Percentiles rank a stretch among this genome's conserved stretches.
Evolutionary conservation across 2,113 vertebrate genomes (phyloP).

Genomic region (Mirza zaza): DNA sequence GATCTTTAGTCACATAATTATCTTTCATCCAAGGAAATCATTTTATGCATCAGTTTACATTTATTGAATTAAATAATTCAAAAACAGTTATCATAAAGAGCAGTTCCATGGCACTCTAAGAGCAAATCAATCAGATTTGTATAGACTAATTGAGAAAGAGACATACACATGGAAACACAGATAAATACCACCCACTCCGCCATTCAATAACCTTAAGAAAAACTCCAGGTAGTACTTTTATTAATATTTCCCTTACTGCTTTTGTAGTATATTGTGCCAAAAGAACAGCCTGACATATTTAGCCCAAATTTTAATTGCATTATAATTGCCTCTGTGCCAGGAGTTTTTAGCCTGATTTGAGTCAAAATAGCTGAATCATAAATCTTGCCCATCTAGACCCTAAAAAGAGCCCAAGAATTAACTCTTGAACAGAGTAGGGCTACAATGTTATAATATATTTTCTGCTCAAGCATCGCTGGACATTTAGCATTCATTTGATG

Average conservation of each 20-base stretch:
- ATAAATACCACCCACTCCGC: neutral
- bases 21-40: constrained; percentile 52
- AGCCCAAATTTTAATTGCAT: constrained; percentile 58
- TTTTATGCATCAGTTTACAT: constrained; percentile 52
- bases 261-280: neutral
- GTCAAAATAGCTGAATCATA: constrained; percentile 38
- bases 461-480: neutral
- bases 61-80: constrained; percentile 64
- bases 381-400: neutral
- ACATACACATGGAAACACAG: neutral
- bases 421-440: neutral
- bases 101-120: neutral
- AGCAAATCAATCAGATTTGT: constrained; percentile 23
- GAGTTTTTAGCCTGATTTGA: constrained; percentile 48
- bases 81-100: constrained; percentile 48
- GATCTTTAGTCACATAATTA: constrained; percentile 57
- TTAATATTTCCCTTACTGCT: neutral
- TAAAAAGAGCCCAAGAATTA: neutral
- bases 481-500: neutral
- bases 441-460: neutral
- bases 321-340: neutral
- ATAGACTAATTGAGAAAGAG: neutral
- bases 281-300: constrained; percentile 23
- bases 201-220: neutral
- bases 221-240: neutral